Percentiles rank a stretch among this genome's conserved stretches.
These are phyloP conservation scores for Bombus pyrosoma DNA, from an alignment of 1,140 invertebrate species.

Conservation along the genomic window DNA sequence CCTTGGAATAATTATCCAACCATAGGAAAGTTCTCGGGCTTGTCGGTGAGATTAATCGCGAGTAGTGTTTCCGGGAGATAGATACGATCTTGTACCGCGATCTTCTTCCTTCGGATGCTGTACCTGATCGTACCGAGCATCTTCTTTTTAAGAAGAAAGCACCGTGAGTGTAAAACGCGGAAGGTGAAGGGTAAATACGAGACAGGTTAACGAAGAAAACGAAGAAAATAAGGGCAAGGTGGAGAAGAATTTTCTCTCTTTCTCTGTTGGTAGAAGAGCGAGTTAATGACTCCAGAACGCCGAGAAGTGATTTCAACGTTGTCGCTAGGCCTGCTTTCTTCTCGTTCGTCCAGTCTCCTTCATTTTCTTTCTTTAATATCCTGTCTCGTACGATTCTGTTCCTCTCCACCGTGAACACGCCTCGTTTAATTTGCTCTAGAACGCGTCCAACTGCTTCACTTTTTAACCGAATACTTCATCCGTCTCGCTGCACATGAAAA, in stretches of 20 bases:
- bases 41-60: neutral
- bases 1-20: neutral
- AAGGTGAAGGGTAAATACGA: slow-evolving; percentile 58
- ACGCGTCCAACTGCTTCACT: neutral
- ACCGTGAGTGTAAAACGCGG: slow-evolving; percentile 46
- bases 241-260: neutral
- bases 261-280: neutral
- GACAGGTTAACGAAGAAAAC: slow-evolving; percentile 58
- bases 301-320: slow-evolving; percentile 34
- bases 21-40: neutral
- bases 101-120: neutral
- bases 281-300: slow-evolving; percentile 42
- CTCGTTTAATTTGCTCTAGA: neutral
- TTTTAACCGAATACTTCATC: neutral
- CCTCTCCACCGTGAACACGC: neutral
- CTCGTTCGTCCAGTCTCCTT: neutral
- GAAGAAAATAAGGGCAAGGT: neutral
- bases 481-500: neutral
- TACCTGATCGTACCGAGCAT: neutral
- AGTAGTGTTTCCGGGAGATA: neutral
- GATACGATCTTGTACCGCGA: neutral
- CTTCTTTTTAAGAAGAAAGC: slow-evolving; percentile 21
- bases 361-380: slow-evolving; percentile 25
- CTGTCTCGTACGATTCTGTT: neutral
- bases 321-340: slow-evolving; percentile 9